Evolutionary conservation across 2,113 vertebrate genomes (phyloP).

Genomic region (Pseudopipra pipra): DNA sequence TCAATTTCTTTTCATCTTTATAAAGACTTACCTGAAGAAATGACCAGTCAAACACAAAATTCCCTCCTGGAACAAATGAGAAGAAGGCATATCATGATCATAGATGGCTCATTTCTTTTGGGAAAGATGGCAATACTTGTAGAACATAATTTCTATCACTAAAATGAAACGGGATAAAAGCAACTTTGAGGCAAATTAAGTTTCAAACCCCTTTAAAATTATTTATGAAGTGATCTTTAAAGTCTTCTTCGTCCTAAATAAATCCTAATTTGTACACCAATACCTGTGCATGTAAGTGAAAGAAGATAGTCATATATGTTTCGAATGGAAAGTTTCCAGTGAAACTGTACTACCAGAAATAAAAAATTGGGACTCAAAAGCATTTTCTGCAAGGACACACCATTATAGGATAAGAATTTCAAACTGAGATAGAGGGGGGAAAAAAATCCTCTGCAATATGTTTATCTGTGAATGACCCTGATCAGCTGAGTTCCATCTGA

Average conservation of each 20-base stretch:
- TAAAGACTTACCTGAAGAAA: not conserved
- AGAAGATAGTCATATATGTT: not conserved
- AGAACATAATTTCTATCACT: not conserved
- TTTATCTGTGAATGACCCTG: constrained; percentile 78
- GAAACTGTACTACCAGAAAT: constrained; percentile 7
- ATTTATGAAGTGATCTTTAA: not conserved
- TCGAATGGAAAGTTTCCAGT: constrained; percentile 5
- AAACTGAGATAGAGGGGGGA: constrained; percentile 55
- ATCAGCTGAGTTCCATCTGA: constrained; percentile 70
- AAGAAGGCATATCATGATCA: not conserved
- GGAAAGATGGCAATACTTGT: not conserved
- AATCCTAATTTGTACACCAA: not conserved
- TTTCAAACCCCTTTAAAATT: not conserved
- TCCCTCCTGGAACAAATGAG: not conserved
- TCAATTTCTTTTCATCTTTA: not conserved
- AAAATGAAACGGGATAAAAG: not conserved
- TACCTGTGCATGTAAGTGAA: not conserved
- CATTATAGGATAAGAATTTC: constrained; percentile 71
- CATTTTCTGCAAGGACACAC: constrained; percentile 58
- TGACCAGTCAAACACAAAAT: not conserved
- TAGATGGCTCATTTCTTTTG: not conserved
- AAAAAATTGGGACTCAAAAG: constrained; percentile 30
- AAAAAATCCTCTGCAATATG: constrained; percentile 74
- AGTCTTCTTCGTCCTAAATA: not conserved
- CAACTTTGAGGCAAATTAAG: not conserved